Base-by-base conservation (phyloP, 2,797 vertebrate species). In the Notamacropus eugenii region DNA sequence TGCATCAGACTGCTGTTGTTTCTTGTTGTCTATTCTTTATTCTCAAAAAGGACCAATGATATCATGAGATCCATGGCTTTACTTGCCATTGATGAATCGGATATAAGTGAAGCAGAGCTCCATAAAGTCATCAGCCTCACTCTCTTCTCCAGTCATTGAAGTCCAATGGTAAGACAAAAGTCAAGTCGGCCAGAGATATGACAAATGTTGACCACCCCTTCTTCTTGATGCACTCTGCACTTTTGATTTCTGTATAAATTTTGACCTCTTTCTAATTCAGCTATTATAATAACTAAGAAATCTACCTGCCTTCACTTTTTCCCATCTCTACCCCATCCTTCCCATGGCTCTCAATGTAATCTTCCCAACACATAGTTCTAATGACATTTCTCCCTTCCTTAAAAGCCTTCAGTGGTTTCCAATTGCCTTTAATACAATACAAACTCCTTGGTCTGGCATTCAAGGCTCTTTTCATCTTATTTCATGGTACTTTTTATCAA, bases 11-110 rank as follows among this genome's bases (percentile, higher is more conserved):
- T 0, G 27, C 46, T 90, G 82, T 94, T 87, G 5, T 0, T 94
- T 67, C 4, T 0, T 62, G 55, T 34, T 87, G 92, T 87, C 28
- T 1, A 57, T 28, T 27, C 55, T 54, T 19, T 34, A 12, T 31
- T 46, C 24, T 92, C 40, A 1, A 67, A 67, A 14, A n/a, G 34
- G 34, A 67, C 14, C 34, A 19, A 67, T 19, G 14, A 16, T n/a
- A 67, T n/a, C 34, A n/a, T 19, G 34, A n/a, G 14, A 13, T 1
- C n/a, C 5, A 1, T 0, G 14, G 3, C n/a, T 34, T 8, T 11
- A 0, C 12, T 90, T 10, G 0, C 1, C 46, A 46, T 46, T 46
- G 46, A 46, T 46, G 62, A 67, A 67, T 34, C n/a, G 8, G 46
- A 90, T 11, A 13, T 55, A 22, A 0, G 0, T 34, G 62, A 34